A percentile compares a stretch with the other conserved stretches of the same genome.
Evolutionary conservation across 2,113 vertebrate genomes (phyloP).

Genomic region (Gymnobelideus leadbeateri): DNA sequence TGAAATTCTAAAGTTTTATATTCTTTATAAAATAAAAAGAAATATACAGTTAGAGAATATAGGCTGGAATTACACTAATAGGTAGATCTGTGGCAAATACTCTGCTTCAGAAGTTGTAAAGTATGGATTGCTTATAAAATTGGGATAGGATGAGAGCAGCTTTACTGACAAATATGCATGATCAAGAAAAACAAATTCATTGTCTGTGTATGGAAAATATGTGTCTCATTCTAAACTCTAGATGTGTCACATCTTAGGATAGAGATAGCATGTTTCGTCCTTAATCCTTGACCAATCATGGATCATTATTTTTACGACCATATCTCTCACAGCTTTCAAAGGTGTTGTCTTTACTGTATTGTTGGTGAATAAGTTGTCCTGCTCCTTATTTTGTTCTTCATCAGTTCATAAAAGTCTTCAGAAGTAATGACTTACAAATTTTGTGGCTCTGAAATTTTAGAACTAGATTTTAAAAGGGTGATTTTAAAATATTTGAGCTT

Average conservation of each 20-base stretch:
- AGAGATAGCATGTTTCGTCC: not conserved
- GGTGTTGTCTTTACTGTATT: not conserved
- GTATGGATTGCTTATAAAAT: not conserved
- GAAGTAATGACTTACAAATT: not conserved
- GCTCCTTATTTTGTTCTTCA: not conserved
- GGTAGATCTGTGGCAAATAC: not conserved
- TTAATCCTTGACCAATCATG: not conserved
- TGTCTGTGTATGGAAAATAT: not conserved
- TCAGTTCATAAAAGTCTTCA: not conserved
- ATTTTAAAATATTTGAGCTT: slow-evolving; percentile 40
- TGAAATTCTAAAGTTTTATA: not conserved
- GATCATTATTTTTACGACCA: not conserved
- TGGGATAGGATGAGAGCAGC: not conserved
- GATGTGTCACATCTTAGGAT: not conserved
- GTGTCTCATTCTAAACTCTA: not conserved
- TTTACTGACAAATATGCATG: not conserved
- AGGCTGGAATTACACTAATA: not conserved
- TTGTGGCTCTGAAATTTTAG: slow-evolving; percentile 23
- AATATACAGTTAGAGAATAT: not conserved
- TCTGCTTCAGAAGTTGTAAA: not conserved
- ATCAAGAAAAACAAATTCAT: not conserved
- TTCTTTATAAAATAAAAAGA: not conserved
- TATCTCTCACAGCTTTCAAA: not conserved
- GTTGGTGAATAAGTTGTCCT: not conserved
- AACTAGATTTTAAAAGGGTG: slow-evolving; percentile 18